Evolutionary conservation across 2,888 invertebrate species (phyloP).

Genomic region (Agrotis ipsilon): DNA sequence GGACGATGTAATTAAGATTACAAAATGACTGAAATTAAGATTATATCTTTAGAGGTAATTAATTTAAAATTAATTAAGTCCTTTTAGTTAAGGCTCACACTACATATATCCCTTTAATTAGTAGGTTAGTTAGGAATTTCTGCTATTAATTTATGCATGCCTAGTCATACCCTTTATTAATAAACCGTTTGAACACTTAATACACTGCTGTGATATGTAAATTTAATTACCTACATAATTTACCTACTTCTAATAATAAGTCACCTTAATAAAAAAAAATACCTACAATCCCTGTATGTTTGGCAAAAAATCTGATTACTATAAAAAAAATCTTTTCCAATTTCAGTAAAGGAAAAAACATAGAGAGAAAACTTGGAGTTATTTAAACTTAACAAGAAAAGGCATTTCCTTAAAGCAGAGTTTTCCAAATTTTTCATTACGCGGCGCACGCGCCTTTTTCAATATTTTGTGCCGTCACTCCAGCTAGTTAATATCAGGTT

Average conservation of each 20-base stretch:
- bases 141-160: background rate
- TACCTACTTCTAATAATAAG: background rate
- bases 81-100: background rate
- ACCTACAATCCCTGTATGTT: background rate
- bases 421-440: too few species aligned
- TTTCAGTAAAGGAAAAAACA: background rate
- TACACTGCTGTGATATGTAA: background rate
- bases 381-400: too few species aligned
- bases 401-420: too few species aligned
- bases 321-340: too few species aligned
- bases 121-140: background rate
- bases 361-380: background rate
- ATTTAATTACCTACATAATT: background rate
- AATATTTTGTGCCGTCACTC: too few species aligned
- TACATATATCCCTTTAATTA: background rate
- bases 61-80: background rate
- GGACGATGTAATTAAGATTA: background rate
- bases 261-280: background rate
- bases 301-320: background rate
- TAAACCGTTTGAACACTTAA: constrained; percentile 5
- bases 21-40: background rate
- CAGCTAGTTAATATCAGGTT: too few species aligned
- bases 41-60: background rate
- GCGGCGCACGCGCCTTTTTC: too few species aligned
- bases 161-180: background rate